Base-by-base conservation (phyloP, 2,888 invertebrate species). In the Watsonalla cultraria region DNA sequence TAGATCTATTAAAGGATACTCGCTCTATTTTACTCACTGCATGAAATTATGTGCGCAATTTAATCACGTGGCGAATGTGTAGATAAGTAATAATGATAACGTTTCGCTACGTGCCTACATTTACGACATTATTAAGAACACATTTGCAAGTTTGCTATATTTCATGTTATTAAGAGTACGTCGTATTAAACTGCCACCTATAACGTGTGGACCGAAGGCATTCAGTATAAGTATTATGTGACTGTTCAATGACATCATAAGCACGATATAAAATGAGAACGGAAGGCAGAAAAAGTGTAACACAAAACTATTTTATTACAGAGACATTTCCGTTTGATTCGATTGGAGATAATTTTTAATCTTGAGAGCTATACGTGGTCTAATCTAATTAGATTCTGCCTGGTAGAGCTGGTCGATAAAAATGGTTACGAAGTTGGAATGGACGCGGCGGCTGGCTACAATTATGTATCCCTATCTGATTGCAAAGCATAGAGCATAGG, bases 331-430 rank as follows among this genome's bases (percentile, higher is more conserved):
- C 83, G 83, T 73, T 81, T 71, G 69, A 69, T 68, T 68, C 60
- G 72, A 78, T 74, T 70, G 65, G 56, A 78, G 76, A 81, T 82
- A 78, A 77, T 79, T 77, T 82, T 81, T 76, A 76, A 80, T 80
- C 74, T 75, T 66, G 71, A 68, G 72, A 74, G 64, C 65, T 71
- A 74, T 67, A 68, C 71, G 62, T 66, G 61, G 73, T 24, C 68
- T 81, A 83, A 80, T 84, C 82, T 78, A 81, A 80, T 83, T 78
- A 82, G 80, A 84, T 76, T 80, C 76, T 68, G 72, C 70, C 72
- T 68, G 68, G 76, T 74, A 61, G 64, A 75, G 76, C 78, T 70
- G 57, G 76, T 73, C 66, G 66, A 77, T 78, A 78, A 82, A 81
- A 78, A 78, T 73, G 58, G 76, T 78, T 78, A 79, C 77, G 76